These are phyloP conservation scores for Pogona vitticeps DNA, from an alignment of 2,113 vertebrate species.

Conservation along the genomic window DNA sequence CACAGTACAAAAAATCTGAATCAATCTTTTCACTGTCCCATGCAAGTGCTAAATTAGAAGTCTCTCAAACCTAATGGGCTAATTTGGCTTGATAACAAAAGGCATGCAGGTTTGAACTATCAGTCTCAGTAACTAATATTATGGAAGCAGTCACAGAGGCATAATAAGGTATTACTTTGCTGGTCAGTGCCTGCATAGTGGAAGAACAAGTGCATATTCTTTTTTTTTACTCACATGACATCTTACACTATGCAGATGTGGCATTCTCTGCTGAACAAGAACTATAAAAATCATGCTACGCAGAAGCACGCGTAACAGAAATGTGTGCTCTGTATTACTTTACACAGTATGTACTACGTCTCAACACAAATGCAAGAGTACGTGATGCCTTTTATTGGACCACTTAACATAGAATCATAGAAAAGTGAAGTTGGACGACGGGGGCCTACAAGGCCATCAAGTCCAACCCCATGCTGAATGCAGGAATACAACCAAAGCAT, in stretches of 20 bases:
- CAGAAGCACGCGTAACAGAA: not conserved
- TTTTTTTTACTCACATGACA: not conserved
- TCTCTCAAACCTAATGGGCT: not conserved
- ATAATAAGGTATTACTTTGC: not conserved
- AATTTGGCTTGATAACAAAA: not conserved
- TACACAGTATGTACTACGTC: too few species aligned
- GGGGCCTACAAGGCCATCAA: too few species aligned
- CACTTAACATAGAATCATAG: too few species aligned
- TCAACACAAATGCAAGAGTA: too few species aligned
- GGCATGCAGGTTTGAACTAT: too few species aligned
- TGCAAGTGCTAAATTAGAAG: not conserved
- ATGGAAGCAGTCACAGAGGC: not conserved
- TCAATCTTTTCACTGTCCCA: not conserved
- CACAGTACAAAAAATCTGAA: not conserved
- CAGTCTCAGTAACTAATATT: not conserved
- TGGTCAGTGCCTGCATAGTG: not conserved
- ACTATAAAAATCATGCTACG: not conserved
- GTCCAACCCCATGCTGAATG: too few species aligned
- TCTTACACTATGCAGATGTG: not conserved
- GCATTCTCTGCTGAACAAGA: not conserved
- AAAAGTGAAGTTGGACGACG: too few species aligned
- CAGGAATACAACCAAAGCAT: too few species aligned
- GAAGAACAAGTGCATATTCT: too few species aligned
- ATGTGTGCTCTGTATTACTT: too few species aligned
- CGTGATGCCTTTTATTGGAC: too few species aligned